Evolutionary conservation across 1,140 invertebrate species (phyloP), one percentile per base, ranked within the genome.

Genomic region (Stenopsyche tienmushanensis): DNA sequence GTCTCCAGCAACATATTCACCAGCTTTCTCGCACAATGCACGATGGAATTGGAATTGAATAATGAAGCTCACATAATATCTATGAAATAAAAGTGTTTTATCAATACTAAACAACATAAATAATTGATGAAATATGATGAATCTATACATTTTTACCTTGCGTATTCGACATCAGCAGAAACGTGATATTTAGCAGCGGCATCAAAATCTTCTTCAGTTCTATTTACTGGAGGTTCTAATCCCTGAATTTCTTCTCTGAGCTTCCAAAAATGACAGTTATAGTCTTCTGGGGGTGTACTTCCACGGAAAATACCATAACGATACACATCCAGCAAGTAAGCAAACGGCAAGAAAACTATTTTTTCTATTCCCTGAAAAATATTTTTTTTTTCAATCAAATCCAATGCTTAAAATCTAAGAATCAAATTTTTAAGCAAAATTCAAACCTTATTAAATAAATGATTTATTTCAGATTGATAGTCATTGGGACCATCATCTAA

Each of bases 11-110:
- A 89, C 86, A 65, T 90, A 93, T 73, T 95, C 85, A 1, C 88
- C 89, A 9, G 93, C 91, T 62, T 85, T 85, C 47, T 85, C 83
- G 72, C 94, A 97, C 2, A 96, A 80, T 0, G 90, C 84, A 64
- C 89, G 86, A 73, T 96, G 92, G 73, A 97, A 93, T 78, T 96
- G 93, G 82, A 96, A 96, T 78, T 96, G 92, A 3, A 96, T 82
- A 23, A 97, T 86, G 73, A 88, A 89, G 55, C 90, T 92, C 1
- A 95, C 86, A 76, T 93, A 92, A 76, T 96, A 95, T 74, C 90
- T 91, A 79, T 10, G n/a, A n/a, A n/a, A n/a, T n/a, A n/a, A n/a
- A n/a, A 81, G 79, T n/a, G n/a, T n/a, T n/a, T 65, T 23, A n/a
- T n/a, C n/a, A n/a, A 42, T n/a, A n/a, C n/a, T n/a, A n/a, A n/a